Percentiles rank a stretch among this genome's conserved stretches.
Evolutionary conservation across 2,888 invertebrate genomes (phyloP).

Genomic region (Parnassius glacialis): DNA sequence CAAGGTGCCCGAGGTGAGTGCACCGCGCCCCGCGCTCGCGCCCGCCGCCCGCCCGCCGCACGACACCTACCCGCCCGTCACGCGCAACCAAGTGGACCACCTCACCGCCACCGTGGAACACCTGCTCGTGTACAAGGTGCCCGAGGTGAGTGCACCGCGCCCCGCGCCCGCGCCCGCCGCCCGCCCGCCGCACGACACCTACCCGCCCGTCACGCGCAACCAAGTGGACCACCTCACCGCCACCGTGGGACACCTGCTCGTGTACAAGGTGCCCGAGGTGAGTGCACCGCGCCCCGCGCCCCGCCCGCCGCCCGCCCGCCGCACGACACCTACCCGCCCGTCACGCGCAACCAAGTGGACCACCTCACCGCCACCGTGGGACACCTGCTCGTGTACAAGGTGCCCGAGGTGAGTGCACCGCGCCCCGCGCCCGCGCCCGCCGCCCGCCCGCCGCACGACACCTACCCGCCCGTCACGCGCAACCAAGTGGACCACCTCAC

Average conservation of each 20-base stretch:
- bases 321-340: slow-evolving; percentile 74
- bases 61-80: slow-evolving; percentile 1
- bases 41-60: background rate
- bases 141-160: slow-evolving; percentile 37
- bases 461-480: slow-evolving; percentile 1
- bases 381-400: slow-evolving; percentile 86
- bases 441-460: background rate
- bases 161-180: slow-evolving; percentile 50
- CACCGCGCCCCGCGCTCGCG: background rate
- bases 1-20: slow-evolving; percentile 85
- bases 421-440: background rate
- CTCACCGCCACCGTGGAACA: slow-evolving; percentile 89
- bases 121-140: slow-evolving; percentile 84
- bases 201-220: slow-evolving; percentile 89
- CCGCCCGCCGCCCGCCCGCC: slow-evolving; percentile 34
- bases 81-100: slow-evolving; percentile 50
- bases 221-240: slow-evolving; percentile 92
- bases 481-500: slow-evolving; percentile 79
- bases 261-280: slow-evolving; percentile 90
- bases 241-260: slow-evolving; percentile 89
- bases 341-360: slow-evolving; percentile 92
- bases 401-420: slow-evolving; percentile 84
- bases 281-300: slow-evolving; percentile 36
- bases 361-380: slow-evolving; percentile 91
- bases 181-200: slow-evolving; percentile 82